phyloP scores from a whole-genome alignment of 30 jellyfish, hydroid and myxozoan species.

The Pelagia noctiluca region DNA sequence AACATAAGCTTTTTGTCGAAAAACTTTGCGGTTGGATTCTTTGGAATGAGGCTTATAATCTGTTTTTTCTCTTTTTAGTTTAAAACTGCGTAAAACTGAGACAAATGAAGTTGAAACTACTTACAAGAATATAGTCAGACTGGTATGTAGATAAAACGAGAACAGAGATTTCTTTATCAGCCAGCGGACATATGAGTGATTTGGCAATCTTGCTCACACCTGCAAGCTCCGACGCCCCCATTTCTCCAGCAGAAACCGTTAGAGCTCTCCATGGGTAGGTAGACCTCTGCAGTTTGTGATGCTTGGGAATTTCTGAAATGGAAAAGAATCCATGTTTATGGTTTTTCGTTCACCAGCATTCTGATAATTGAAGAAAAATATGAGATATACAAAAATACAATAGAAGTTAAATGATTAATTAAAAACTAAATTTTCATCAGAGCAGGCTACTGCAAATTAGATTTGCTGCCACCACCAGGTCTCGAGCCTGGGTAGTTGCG shows the following conservation, averaged over 20 bases:
- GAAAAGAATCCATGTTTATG: background rate
- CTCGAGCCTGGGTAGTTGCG: too few species aligned
- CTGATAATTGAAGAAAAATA: too few species aligned
- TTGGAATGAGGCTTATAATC: background rate
- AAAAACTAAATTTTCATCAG: too few species aligned
- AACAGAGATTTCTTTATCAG: slow-evolving; percentile 92
- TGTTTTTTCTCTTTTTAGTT: background rate
- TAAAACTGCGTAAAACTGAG: background rate
- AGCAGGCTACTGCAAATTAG: too few species aligned
- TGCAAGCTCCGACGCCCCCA: slow-evolving; percentile 90
- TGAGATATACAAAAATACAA: too few species aligned
- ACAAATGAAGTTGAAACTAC: slow-evolving; percentile 19
- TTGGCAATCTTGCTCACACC: slow-evolving; percentile 97
- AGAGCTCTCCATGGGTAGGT: slow-evolving; percentile 91
- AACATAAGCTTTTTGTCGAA: background rate
- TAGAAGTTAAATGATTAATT: too few species aligned
- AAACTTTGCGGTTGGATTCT: background rate
- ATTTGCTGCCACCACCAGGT: too few species aligned
- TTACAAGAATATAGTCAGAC: slow-evolving; percentile 93
- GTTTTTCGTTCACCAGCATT: too few species aligned
- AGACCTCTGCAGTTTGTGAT: slow-evolving; percentile 71
- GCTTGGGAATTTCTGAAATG: slow-evolving; percentile 74
- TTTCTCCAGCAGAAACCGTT: slow-evolving; percentile 97
- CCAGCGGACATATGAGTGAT: slow-evolving; percentile 93
- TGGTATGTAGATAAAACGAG: slow-evolving; percentile 96